Percentiles rank a stretch among this genome's conserved stretches.
Evolutionary conservation across 2,113 vertebrate genomes (phyloP).

Genomic region (Raja brachyura): DNA sequence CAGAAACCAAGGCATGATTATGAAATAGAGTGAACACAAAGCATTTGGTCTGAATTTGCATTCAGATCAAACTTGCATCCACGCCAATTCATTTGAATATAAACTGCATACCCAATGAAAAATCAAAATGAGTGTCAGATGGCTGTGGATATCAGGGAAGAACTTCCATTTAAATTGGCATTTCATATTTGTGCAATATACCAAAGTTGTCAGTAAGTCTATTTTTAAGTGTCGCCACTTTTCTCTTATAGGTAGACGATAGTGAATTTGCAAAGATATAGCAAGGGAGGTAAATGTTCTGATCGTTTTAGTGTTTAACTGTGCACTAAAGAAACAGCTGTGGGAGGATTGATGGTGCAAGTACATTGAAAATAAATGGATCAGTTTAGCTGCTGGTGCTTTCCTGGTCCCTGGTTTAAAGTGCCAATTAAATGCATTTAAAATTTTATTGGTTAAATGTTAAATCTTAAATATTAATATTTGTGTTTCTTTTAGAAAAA

Average conservation of each 20-base stretch:
- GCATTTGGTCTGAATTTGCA: not conserved
- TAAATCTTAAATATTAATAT: not conserved
- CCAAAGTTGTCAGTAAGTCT: not conserved
- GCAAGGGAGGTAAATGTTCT: not conserved
- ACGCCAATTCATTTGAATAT: not conserved
- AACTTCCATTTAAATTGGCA: not conserved
- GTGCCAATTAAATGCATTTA: too few relatives aligned
- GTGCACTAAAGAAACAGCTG: not conserved
- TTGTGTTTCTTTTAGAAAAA: conserved; percentile 54
- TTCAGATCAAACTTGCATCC: not conserved
- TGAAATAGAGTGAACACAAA: not conserved
- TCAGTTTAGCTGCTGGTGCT: not conserved
- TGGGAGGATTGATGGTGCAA: not conserved
- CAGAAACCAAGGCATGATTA: not conserved
- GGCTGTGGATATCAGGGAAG: not conserved
- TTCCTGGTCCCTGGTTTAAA: too few relatives aligned
- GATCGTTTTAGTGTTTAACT: not conserved
- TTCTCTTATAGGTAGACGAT: not conserved
- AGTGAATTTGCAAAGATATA: not conserved
- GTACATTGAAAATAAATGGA: not conserved
- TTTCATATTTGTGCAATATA: not conserved
- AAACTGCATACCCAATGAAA: not conserved
- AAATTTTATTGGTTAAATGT: too few relatives aligned
- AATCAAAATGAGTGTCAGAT: not conserved
- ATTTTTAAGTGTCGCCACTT: not conserved